A percentile compares a stretch with the other conserved stretches of the same genome.
Evolutionary conservation across 2,797 vertebrate species (phyloP).

Genomic region (Pterois miles): DNA sequence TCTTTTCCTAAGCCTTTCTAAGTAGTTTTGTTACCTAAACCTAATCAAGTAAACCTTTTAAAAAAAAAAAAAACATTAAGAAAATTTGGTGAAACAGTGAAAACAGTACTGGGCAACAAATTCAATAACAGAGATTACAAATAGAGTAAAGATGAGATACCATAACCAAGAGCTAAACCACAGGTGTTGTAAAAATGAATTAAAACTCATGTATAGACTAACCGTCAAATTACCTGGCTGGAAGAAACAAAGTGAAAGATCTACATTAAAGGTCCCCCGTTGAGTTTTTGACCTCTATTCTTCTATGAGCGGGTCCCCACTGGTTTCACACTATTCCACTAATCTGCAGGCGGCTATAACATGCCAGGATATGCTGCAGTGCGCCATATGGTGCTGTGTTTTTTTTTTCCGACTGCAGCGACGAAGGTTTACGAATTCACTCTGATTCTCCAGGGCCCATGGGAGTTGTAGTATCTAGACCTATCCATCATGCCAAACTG

Average conservation of each 20-base stretch:
- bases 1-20: no score
- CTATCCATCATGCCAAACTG: neutral
- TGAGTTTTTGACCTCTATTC: neutral
- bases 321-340: neutral
- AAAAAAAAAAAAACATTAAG: neutral
- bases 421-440: neutral
- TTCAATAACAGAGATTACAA: neutral
- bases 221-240: neutral
- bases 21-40: neutral
- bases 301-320: neutral
- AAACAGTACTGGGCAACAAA: neutral
- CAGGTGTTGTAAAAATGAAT: neutral
- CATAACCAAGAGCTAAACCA: neutral
- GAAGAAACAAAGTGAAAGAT: neutral
- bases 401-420: neutral
- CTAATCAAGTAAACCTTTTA: neutral
- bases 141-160: neutral
- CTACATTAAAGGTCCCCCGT: neutral
- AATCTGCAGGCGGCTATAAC: neutral
- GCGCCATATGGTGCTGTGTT: neutral
- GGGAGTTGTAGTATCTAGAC: neutral
- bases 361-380: neutral
- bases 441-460: neutral
- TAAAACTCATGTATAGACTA: neutral
- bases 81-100: neutral